Evolutionary conservation across 2,797 vertebrate genomes (phyloP).

Genomic region (Eulemur mongoz): DNA sequence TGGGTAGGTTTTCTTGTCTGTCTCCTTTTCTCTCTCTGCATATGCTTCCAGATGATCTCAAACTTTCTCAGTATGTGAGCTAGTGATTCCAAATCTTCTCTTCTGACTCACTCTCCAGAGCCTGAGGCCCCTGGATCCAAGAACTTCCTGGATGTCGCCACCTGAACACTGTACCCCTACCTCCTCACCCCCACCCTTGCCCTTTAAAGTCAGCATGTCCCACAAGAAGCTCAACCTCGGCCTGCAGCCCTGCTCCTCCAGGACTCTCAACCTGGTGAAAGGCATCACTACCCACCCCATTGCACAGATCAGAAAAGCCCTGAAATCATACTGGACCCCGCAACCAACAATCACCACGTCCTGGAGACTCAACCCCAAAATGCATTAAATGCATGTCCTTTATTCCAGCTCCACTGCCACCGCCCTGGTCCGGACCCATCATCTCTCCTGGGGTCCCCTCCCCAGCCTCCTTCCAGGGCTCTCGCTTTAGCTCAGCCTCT

Average conservation of each 20-base stretch:
- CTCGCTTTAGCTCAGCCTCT: neutral
- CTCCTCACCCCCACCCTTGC: rapidly evolving
- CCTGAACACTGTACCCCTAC: rapidly evolving
- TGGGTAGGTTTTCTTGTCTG: neutral
- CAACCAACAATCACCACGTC: too few species aligned
- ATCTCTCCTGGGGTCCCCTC: neutral
- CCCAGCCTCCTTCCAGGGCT: neutral
- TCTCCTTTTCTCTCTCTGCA: neutral
- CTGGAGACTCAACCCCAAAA: neutral
- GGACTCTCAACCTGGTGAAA: neutral
- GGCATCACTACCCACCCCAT: neutral
- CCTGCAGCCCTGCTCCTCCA: neutral
- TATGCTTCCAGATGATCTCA: neutral
- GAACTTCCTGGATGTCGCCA: neutral
- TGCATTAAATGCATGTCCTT: neutral
- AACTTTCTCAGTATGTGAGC: neutral
- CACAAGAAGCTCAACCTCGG: too few species aligned
- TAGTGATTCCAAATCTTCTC: neutral
- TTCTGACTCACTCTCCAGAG: neutral
- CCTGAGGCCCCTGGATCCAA: rapidly evolving
- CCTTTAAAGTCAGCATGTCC: neutral
- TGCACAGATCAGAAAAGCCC: neutral
- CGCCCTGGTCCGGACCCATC: neutral
- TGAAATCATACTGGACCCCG: neutral
- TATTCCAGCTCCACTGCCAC: neutral